Base-by-base conservation (phyloP, 2,888 invertebrate species). In the Geophilus truncorum region DNA sequence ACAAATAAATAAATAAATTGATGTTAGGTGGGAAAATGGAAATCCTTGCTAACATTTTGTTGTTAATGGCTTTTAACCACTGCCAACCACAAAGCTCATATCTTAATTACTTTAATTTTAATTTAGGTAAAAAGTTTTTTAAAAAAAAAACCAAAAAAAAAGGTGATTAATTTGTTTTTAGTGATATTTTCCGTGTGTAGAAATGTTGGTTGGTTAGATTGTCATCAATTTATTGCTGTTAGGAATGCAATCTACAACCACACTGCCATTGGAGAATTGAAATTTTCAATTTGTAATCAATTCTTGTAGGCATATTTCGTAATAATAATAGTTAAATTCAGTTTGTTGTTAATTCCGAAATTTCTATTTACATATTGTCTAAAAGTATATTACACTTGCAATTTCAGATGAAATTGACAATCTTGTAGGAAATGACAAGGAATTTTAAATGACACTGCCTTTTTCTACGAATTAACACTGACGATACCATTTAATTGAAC, bases 1-100 rank as follows among this genome's bases (percentile, higher is more conserved):
- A 32, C 18, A n/a, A 18, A 51, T 18, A 18, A 45, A 15, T n/a
- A 15, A 10, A 51, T n/a, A 18, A 51, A 6, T 51, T 51, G 70
- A 28, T 70, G 70, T 70, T 70, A 70, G 25, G 28, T 70, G 70
- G 15, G 70, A 28, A 70, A 70, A 70, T 25, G 18, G 28, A 70
- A 70, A 70, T 28, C 70, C 70, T 70, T 28, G 70, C 70, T 70
- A 70, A 70, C 70, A 70, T 70, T 70, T 70, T 25, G 70, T 70
- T 25, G 70, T 70, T 70, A 45, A 45, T 62, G 25, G 62, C 62
- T 62, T 62, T 70, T 70, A 70, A 70, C 70, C 70, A 70, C 70
- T 70, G 70, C 70, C 70, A 70, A 70, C 70, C 70, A 70, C 70
- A 28, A 70, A 70, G 70, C 70, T 70, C 70, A 70, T 70, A 70